Percentiles rank a stretch among this genome's conserved stretches.
Evolutionary conservation across 2,888 invertebrate species (phyloP).

Genomic region (Hofmannophila pseudospretella): DNA sequence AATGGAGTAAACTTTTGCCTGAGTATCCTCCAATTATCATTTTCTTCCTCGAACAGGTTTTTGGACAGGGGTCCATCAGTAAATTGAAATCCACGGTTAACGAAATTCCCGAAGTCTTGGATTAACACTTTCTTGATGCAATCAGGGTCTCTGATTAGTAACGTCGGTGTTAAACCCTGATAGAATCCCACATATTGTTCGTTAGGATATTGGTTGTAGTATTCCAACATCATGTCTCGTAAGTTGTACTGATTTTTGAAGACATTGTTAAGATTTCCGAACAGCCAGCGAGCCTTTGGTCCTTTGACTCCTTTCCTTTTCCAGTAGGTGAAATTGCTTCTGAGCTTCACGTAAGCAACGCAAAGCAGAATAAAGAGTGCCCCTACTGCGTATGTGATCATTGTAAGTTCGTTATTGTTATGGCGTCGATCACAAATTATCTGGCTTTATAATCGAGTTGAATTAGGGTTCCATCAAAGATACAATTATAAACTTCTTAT

Average conservation of each 20-base stretch:
- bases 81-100: conserved; percentile 36
- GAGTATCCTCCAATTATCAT: conserved; percentile 32
- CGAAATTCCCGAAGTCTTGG: conserved; percentile 42
- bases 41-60: conserved; percentile 40
- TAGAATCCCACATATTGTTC: conserved; percentile 45
- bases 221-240: neutral
- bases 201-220: conserved; percentile 26
- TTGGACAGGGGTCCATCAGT: conserved; percentile 33
- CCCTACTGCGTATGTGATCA: conserved; percentile 3
- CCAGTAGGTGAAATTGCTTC: conserved; percentile 21
- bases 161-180: conserved; percentile 34
- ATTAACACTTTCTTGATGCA: conserved; percentile 41
- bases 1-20: conserved; percentile 37
- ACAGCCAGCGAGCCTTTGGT: conserved; percentile 31
- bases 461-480: no score
- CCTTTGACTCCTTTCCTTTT: conserved; percentile 32
- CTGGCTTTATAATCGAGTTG: no score
- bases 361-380: neutral
- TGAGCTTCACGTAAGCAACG: neutral
- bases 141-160: conserved; percentile 43
- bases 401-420: conserved; percentile 2
- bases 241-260: conserved; percentile 13
- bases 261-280: conserved; percentile 16
- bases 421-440: no score
- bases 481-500: no score